These are phyloP conservation scores for Tenrec ecaudatus DNA, from an alignment of 2,113 vertebrate genomes.

Conservation along the genomic window DNA sequence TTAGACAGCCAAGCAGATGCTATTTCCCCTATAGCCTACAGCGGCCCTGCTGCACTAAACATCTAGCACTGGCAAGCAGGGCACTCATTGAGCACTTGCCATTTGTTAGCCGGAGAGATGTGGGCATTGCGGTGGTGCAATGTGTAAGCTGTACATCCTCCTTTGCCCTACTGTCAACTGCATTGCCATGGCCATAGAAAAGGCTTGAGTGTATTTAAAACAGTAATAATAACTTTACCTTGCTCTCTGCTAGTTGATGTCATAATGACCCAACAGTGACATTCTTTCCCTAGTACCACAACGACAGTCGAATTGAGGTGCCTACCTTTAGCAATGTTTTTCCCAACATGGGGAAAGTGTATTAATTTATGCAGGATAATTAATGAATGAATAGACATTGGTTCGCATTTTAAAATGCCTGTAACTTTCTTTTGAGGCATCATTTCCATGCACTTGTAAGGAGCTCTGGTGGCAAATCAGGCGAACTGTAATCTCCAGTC, in stretches of 20 bases:
- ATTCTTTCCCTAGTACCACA: background rate
- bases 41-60: background rate
- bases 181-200: background rate
- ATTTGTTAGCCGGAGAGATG: background rate
- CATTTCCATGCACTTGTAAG: background rate
- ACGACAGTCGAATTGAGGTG: background rate
- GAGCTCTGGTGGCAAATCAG: too few species aligned
- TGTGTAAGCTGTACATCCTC: background rate
- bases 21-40: background rate
- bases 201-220: background rate
- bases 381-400: background rate
- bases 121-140: background rate
- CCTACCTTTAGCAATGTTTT: background rate
- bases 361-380: background rate
- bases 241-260: background rate
- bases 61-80: background rate
- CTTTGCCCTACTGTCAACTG: background rate
- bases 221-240: background rate
- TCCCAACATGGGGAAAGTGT: background rate
- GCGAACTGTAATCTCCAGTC: background rate
- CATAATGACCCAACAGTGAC: background rate
- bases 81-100: background rate
- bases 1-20: background rate
- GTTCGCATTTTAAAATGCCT: constrained; percentile 1
- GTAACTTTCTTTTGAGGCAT: constrained; percentile 9